phyloP scores from a whole-genome alignment of 2,888 invertebrate species.

The Pseudolycoriella hygida region DNA sequence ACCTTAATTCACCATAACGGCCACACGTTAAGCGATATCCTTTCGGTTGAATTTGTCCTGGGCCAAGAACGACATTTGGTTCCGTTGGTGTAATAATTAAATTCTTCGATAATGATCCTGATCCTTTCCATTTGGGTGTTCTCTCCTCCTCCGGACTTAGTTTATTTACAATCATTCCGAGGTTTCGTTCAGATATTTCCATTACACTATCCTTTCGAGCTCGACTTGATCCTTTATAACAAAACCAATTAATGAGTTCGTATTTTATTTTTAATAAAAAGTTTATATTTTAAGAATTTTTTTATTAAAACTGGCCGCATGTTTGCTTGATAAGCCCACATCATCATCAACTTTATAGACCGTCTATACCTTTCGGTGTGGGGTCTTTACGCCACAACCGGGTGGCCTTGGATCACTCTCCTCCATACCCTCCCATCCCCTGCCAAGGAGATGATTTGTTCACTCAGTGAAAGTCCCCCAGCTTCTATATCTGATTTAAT shows the following conservation, averaged over 20 bases:
- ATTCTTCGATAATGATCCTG: slow-evolving; percentile 5
- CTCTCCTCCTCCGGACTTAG: slow-evolving; percentile 33
- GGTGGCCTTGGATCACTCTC: too few relatives aligned
- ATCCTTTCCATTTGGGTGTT: slow-evolving; percentile 22
- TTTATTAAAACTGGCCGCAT: too few relatives aligned
- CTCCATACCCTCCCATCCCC: too few relatives aligned
- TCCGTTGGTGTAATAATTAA: slow-evolving; percentile 11
- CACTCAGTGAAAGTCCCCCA: too few relatives aligned
- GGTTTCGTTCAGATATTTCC: slow-evolving; percentile 31
- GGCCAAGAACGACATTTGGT: slow-evolving; percentile 39
- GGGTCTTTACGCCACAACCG: too few relatives aligned
- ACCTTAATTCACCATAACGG: slow-evolving; percentile 64
- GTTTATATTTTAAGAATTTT: too few relatives aligned
- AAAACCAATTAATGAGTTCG: background rate
- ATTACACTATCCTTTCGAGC: slow-evolving; percentile 39
- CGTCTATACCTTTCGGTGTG: too few relatives aligned
- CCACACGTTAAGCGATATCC: slow-evolving; percentile 50
- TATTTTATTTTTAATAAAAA: too few relatives aligned
- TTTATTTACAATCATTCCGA: slow-evolving; percentile 28
- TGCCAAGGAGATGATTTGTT: too few relatives aligned
- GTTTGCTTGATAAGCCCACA: too few relatives aligned
- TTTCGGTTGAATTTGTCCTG: slow-evolving; percentile 65
- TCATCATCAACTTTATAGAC: too few relatives aligned
- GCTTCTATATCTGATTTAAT: too few relatives aligned
- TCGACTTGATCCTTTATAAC: slow-evolving; percentile 25